Evolutionary conservation across 1,140 invertebrate genomes (phyloP).

Genomic region (Tribolium madens): DNA sequence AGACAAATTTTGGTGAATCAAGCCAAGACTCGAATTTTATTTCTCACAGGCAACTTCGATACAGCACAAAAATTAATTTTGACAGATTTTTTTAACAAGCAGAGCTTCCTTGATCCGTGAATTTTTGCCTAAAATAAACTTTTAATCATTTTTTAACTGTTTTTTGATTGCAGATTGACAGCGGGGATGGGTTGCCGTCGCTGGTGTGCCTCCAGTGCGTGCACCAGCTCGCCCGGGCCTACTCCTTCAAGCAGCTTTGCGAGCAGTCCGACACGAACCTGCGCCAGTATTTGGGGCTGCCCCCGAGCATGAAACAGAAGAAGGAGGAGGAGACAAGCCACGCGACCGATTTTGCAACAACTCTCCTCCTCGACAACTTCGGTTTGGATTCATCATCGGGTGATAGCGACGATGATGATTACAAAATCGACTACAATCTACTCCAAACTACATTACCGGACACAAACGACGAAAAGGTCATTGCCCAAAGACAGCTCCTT

Average conservation of each 20-base stretch:
- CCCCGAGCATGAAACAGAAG: conserved; percentile 47
- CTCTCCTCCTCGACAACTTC: conserved; percentile 53
- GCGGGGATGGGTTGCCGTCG: conserved; percentile 66
- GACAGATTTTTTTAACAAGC: too few relatives aligned
- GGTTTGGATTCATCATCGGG: conserved; percentile 57
- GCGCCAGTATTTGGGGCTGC: conserved; percentile 63
- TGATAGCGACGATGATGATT: conserved; percentile 60
- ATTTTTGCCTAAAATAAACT: too few relatives aligned
- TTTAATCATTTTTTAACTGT: too few relatives aligned
- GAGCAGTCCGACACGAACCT: conserved; percentile 66
- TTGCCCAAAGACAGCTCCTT: conserved; percentile 64
- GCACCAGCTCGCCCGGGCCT: conserved; percentile 66
- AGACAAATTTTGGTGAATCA: too few relatives aligned
- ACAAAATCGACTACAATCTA: conserved; percentile 55
- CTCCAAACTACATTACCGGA: conserved; percentile 43
- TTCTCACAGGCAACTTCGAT: too few relatives aligned
- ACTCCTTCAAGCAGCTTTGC: conserved; percentile 67
- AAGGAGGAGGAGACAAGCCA: conserved; percentile 52
- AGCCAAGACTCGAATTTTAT: too few relatives aligned
- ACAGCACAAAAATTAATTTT: too few relatives aligned
- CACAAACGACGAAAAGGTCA: conserved; percentile 60
- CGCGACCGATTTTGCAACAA: conserved; percentile 47
- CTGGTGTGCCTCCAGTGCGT: conserved; percentile 66
- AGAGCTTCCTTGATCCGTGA: too few relatives aligned
- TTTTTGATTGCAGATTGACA: conserved; percentile 59